Conservation (phyloP, 23 tunicate species). For the Halocynthia roretzi region DNA sequence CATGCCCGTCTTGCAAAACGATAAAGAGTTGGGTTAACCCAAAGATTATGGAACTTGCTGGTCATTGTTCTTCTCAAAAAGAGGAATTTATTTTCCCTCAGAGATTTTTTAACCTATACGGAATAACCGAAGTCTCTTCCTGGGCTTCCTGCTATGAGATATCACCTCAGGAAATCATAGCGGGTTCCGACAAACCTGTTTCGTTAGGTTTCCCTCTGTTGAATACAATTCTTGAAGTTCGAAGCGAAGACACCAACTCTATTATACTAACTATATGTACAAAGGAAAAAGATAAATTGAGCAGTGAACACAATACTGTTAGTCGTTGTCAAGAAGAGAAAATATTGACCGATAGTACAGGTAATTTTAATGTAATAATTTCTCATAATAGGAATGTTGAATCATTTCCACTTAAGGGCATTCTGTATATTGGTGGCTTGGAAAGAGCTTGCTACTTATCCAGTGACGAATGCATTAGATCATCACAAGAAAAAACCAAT, state of each 20-base stretch:
- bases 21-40: conserved; percentile 38
- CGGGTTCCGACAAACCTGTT: background rate
- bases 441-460: conserved; percentile 7
- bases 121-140: conserved; percentile 90
- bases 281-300: background rate
- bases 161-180: conserved; percentile 15
- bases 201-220: conserved; percentile 57
- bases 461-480: background rate
- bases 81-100: background rate
- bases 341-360: too few species aligned
- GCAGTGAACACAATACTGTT: too few species aligned
- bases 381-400: too few species aligned
- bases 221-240: conserved; percentile 39
- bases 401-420: background rate
- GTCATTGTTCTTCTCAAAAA: too few species aligned
- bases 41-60: background rate
- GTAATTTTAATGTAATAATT: too few species aligned
- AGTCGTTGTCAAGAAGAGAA: too few species aligned
- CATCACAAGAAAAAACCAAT: background rate
- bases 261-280: conserved; percentile 4
- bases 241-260: conserved; percentile 2
- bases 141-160: conserved; percentile 66
- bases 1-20: conserved; percentile 56
- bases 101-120: conserved; percentile 63
- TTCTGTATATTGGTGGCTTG: conserved; percentile 12